Evolutionary conservation across 2,888 invertebrate genomes (phyloP), one percentile per base, ranked within the genome.

Genomic region (Torymus texanus): DNA sequence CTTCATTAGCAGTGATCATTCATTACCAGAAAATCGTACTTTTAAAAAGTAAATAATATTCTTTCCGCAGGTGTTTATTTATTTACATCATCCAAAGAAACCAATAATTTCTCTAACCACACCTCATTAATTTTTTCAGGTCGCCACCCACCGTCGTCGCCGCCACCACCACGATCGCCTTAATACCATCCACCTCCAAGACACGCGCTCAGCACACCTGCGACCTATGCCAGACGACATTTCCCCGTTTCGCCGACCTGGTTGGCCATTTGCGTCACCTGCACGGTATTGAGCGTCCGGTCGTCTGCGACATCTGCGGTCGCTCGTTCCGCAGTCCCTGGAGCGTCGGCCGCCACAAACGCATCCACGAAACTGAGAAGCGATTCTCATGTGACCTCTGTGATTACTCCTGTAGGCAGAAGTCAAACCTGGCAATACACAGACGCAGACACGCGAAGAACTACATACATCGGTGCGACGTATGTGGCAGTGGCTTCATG

Each of bases 401-500:
- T 77, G 85, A 85, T 12, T 88, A 88, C 76, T 83, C 85, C 50
- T 85, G 85, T 41, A 83, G 84, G 65, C 87, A 86, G 73, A 86
- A 85, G 70, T 87, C 85, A 72, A 87, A 88, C 70, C 80, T 88
- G 11, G 86, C 84, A 62, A 80, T 86, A 0, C 88, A 88, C 75
- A 82, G 85, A 5, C 83, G 85, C 0, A 61, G 86, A 4, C 86
- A 87, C 59, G 86, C 86, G 55, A 85, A 85, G 0, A 83, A 77
- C 41, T 79, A 86, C 73, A 74, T 83, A 0, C 87, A 84, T 82
- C 84, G 82, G 2, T 90, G 89, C 80, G 82, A 85, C 24, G 67
- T 80, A 0, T 90, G 90, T 68, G 83, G 83, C 1, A 87, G 84
- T 24, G 87, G 88, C 2, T 90, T 88, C 73, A 82, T 87, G 14